Conservation (phyloP, 1,140 invertebrate species). For the Pseudomyrmex concolor region DNA sequence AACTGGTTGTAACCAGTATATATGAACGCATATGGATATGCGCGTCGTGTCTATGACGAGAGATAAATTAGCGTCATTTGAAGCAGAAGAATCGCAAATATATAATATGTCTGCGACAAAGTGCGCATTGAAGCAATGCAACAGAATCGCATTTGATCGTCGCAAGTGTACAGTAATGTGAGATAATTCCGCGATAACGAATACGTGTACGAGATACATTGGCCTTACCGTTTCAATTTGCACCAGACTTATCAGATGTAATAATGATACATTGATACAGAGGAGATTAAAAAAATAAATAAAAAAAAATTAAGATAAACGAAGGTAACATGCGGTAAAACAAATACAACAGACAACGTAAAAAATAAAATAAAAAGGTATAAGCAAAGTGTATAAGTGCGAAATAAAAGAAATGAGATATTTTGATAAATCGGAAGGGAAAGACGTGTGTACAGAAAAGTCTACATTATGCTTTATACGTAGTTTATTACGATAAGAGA, state of each 20-base stretch:
- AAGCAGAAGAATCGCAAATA: background rate
- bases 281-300: no score
- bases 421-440: conserved; percentile 18
- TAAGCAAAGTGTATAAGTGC: background rate
- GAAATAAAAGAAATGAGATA: conserved; percentile 14
- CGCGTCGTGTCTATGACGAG: background rate
- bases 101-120: conserved; percentile 22
- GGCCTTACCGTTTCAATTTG: background rate
- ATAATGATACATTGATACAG: background rate
- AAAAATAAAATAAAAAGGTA: background rate
- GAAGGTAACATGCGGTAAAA: no score
- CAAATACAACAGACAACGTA: no score
- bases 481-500: conserved; percentile 5
- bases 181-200: background rate
- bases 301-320: no score
- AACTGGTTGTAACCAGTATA: conserved; percentile 63
- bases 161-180: no score
- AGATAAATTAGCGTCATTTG: conserved; percentile 59
- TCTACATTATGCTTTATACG: no score
- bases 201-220: background rate
- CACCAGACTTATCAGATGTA: conserved; percentile 22
- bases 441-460: conserved; percentile 3
- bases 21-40: conserved; percentile 5
- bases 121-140: background rate
- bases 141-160: conserved; percentile 12